Base-by-base conservation (phyloP, 2,888 invertebrate genomes). In the Entomobrya multifasciata region DNA sequence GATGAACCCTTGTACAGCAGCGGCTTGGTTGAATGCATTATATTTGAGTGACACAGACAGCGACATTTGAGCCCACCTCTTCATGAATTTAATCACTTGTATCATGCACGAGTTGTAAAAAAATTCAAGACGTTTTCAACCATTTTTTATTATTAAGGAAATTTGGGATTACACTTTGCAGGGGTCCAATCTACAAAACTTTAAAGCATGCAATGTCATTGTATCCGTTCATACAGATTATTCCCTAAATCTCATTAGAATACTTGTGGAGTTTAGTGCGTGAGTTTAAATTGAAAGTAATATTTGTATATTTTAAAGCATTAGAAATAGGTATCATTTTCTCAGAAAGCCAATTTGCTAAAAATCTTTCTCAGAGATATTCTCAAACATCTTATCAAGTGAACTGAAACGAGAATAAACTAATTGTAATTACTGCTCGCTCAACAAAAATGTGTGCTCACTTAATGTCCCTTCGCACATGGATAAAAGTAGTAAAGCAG, bases 271-370 rank as follows among this genome's bases (percentile, higher is more conserved):
- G 30, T n/a, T 10, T 62, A 30, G 36, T 30, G 5, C 6, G n/a
- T n/a, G n/a, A n/a, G n/a, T n/a, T n/a, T n/a, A n/a, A n/a, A n/a
- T n/a, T n/a, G n/a, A n/a, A n/a, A n/a, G n/a, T n/a, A n/a, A n/a
- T n/a, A n/a, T n/a, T n/a, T n/a, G n/a, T n/a, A n/a, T n/a, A n/a
- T n/a, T n/a, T n/a, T n/a, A n/a, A n/a, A n/a, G n/a, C n/a, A n/a
- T 30, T 44, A 60, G 30, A 62, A 83, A 83, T 83, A 22, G 76
- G 76, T 83, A 44, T 82, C 62, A 83, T 83, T 83, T 82, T 83
- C 76, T 65, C 15, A 83, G 70, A 76, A 65, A 83, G 76, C 65
- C 76, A 65, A 83, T 83, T 76, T 83, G 41, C 52, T 17, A 76
- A 82, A 82, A 72, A 36, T 81, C 36, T 10, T 36, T 2, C 60